phyloP scores from a whole-genome alignment of 2,113 vertebrate species.

The Sporophila hypoxantha region DNA sequence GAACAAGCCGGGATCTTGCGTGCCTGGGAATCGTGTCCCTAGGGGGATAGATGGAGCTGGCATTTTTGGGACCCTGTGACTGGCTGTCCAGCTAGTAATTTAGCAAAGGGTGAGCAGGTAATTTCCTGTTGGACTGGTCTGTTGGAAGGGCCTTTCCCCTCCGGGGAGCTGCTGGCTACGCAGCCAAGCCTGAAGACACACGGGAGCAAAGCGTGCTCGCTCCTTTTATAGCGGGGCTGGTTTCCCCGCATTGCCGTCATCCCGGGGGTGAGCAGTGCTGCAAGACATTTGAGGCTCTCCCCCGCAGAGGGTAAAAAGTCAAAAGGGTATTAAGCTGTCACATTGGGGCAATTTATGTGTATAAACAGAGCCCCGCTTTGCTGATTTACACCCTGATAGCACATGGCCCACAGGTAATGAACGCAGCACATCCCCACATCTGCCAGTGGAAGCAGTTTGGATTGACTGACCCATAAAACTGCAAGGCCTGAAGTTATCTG shows the following conservation, averaged over 20 bases:
- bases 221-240: conserved; percentile 34
- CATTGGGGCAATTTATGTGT: conserved; percentile 59
- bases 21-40: conserved; percentile 44
- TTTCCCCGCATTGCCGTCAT: background rate
- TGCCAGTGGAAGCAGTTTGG: conserved; percentile 57
- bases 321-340: conserved; percentile 67
- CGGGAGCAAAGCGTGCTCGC: background rate
- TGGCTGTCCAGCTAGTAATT: conserved; percentile 31
- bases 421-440: conserved; percentile 52
- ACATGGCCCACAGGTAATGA: conserved; percentile 58
- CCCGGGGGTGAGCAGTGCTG: background rate
- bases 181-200: conserved; percentile 50
- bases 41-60: conserved; percentile 26
- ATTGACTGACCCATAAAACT: conserved; percentile 69
- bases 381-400: conserved; percentile 65
- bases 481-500: conserved; percentile 56
- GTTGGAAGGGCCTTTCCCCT: conserved; percentile 45
- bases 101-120: conserved; percentile 38
- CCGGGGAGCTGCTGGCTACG: conserved; percentile 3
- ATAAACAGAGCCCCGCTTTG: conserved; percentile 61
- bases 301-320: conserved; percentile 60
- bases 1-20: background rate
- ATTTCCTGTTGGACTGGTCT: conserved; percentile 60
- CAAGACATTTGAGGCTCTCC: conserved; percentile 49
- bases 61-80: conserved; percentile 34